A percentile compares a stretch with the other conserved stretches of the same genome.
Conservation (phyloP, 2,113 vertebrate species). For the Tursiops truncatus region DNA sequence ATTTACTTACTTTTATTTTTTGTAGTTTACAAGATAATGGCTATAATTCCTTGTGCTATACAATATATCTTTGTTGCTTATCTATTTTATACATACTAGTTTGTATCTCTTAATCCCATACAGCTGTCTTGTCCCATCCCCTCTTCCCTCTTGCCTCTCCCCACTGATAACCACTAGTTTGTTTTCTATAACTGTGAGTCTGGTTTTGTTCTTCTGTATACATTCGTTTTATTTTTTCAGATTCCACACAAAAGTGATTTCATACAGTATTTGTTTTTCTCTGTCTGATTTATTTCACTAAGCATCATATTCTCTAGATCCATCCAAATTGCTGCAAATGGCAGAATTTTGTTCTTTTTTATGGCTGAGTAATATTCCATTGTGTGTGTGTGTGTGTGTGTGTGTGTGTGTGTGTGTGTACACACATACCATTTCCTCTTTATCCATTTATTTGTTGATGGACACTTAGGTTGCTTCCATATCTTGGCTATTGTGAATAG, state of each 20-base stretch:
- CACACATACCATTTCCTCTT: not conserved
- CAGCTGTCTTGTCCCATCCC: not conserved
- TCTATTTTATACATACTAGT: not conserved
- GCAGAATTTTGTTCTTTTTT: not conserved
- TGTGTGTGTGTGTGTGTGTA: too few species aligned
- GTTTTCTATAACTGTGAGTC: not conserved
- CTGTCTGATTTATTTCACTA: not conserved
- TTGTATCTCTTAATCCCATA: not conserved
- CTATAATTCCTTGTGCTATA: not conserved
- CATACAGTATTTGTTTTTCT: not conserved
- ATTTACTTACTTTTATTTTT: not conserved
- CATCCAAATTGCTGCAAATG: not conserved
- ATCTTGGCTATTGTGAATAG: not conserved
- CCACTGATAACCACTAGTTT: not conserved
- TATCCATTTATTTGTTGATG: not conserved
- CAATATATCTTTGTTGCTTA: not conserved
- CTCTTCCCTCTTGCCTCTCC: not conserved
- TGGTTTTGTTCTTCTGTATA: not conserved
- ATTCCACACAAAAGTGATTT: not conserved
- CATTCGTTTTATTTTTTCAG: not conserved
- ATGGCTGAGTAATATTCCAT: not conserved
- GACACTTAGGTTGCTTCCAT: not conserved
- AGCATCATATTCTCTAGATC: not conserved
- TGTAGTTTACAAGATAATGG: not conserved
- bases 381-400: too few species aligned